These are phyloP conservation scores for Gymnocheta viridis DNA, from an alignment of 2,888 invertebrate genomes.

Conservation along the genomic window DNA sequence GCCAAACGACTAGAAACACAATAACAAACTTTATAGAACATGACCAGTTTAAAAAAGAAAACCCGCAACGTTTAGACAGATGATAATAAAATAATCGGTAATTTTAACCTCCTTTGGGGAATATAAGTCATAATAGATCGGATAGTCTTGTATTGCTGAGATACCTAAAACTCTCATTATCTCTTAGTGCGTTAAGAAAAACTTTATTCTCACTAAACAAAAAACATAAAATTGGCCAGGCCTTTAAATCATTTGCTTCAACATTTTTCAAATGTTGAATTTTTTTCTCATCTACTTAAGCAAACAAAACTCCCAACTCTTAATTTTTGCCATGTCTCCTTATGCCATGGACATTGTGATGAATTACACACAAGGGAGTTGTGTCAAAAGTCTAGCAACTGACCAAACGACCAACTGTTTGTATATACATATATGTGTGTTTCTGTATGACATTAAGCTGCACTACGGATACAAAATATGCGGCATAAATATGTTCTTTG, in stretches of 20 bases:
- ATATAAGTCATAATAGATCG: no score
- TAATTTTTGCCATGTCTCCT: conserved; percentile 52
- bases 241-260: conserved; percentile 27
- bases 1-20: no score
- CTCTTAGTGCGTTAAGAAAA: conserved; percentile 8
- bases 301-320: conserved; percentile 39
- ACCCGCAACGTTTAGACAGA: no score
- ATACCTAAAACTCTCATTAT: neutral
- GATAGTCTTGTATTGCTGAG: no score
- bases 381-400: conserved; percentile 62
- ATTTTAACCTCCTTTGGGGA: no score
- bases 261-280: neutral
- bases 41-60: no score
- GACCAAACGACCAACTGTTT: conserved; percentile 7
- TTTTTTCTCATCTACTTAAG: neutral
- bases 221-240: neutral
- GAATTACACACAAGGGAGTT: conserved; percentile 67
- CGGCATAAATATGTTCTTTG: conserved; percentile 8
- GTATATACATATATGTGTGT: no score
- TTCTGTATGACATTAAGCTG: conserved; percentile 13
- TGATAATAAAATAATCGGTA: no score
- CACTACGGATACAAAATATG: neutral
- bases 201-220: neutral
- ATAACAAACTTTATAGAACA: no score
- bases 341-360: conserved; percentile 60